phyloP scores from a whole-genome alignment of 2,113 vertebrate species.

The Albula goreensis region DNA sequence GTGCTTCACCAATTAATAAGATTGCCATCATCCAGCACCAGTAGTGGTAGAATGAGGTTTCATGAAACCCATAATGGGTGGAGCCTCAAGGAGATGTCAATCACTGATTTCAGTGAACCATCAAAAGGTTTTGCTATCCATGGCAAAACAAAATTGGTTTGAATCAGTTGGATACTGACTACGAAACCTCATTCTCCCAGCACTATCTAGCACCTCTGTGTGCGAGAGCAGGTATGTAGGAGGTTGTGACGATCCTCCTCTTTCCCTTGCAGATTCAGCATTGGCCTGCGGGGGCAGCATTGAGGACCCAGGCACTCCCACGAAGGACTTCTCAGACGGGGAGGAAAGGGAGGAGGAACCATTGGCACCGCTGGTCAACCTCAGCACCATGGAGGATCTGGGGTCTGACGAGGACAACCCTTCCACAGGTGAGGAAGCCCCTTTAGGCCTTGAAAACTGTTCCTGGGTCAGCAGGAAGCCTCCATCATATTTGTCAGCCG shows the following conservation, averaged over 20 bases:
- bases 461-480: not conserved
- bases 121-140: too few species aligned
- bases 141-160: too few species aligned
- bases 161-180: too few species aligned
- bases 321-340: constrained; percentile 61
- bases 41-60: too few species aligned
- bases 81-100: too few species aligned
- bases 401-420: constrained; percentile 61
- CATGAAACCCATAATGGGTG: too few species aligned
- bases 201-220: too few species aligned
- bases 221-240: not conserved
- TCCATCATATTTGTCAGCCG: not conserved
- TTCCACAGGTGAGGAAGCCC: constrained; percentile 58
- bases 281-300: constrained; percentile 58
- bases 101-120: too few species aligned
- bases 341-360: constrained; percentile 66
- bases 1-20: not conserved
- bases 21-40: not conserved
- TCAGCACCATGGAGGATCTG: constrained; percentile 61
- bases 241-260: not conserved
- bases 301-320: constrained; percentile 58
- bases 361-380: constrained; percentile 54
- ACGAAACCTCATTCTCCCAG: too few species aligned
- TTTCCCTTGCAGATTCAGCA: constrained; percentile 54
- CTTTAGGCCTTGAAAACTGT: not conserved